Evolutionary conservation across 1,140 invertebrate species (phyloP).

Genomic region (Aphelenchoides avenae): DNA sequence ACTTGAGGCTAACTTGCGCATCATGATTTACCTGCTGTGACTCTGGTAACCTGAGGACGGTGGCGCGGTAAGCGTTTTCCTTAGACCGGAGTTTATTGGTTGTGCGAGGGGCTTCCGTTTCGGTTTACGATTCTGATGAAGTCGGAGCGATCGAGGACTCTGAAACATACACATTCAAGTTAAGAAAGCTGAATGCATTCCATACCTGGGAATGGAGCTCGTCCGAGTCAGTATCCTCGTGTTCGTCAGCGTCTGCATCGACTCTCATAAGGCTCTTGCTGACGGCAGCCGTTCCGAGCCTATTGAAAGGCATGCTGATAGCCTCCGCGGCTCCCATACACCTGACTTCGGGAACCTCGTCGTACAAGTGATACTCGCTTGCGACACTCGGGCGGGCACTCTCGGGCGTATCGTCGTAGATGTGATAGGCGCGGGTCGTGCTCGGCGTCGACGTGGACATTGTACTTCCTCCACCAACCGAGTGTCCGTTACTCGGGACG

Average conservation of each 20-base stretch:
- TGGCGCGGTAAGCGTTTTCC: background rate
- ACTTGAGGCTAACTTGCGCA: background rate
- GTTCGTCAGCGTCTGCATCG: background rate
- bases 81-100: too few species aligned
- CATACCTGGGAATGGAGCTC: background rate
- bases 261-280: background rate
- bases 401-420: constrained; percentile 35
- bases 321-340: background rate
- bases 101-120: too few species aligned
- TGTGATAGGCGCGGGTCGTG: constrained; percentile 11
- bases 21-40: background rate
- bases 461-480: constrained; percentile 5
- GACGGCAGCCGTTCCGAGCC: background rate
- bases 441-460: background rate
- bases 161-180: constrained; percentile 1
- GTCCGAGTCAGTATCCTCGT: background rate
- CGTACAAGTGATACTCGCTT: constrained; percentile 22
- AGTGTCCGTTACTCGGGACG: constrained; percentile 12
- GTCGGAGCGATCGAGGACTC: constrained; percentile 4
- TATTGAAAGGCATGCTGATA: background rate
- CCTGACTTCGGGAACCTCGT: constrained; percentile 22
- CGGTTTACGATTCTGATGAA: too few species aligned
- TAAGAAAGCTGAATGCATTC: background rate
- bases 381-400: background rate
- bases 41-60: background rate